Evolutionary conservation across 2,113 vertebrate species (phyloP).

Genomic region (Petrocephalus zakoni): DNA sequence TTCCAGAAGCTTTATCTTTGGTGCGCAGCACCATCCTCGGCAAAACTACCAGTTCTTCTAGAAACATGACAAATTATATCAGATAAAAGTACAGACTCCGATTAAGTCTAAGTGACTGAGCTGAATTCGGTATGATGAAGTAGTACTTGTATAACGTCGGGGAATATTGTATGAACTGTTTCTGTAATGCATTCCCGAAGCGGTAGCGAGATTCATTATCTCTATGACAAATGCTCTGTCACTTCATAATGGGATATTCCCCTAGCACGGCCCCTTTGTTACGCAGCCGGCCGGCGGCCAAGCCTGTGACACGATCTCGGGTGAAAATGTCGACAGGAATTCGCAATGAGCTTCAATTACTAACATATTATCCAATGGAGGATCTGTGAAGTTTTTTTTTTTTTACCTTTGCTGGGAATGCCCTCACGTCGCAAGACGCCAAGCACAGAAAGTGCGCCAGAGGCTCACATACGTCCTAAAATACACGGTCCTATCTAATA

Average conservation of each 20-base stretch:
- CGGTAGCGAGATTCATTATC: slow-evolving; percentile 85
- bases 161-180: slow-evolving; percentile 15
- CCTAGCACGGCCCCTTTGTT: slow-evolving; percentile 78
- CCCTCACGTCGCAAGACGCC: background rate
- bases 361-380: slow-evolving; percentile 73
- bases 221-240: slow-evolving; percentile 92
- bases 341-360: slow-evolving; percentile 96
- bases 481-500: background rate
- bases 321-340: slow-evolving; percentile 84
- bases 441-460: background rate
- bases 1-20: slow-evolving; percentile 9
- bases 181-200: slow-evolving; percentile 11
- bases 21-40: slow-evolving; percentile 1
- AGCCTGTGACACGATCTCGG: slow-evolving; percentile 73
- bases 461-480: background rate
- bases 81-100: slow-evolving; percentile 15
- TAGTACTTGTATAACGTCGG: slow-evolving; percentile 9
- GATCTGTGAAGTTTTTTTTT: background rate
- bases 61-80: slow-evolving; percentile 20
- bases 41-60: slow-evolving; percentile 7
- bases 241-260: slow-evolving; percentile 72
- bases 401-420: background rate
- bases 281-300: slow-evolving; percentile 81
- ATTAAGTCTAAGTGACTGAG: slow-evolving; percentile 2
- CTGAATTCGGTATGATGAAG: slow-evolving; percentile 2